Percentiles rank a stretch among this genome's conserved stretches.
These are phyloP conservation scores for Ferdinandea cuprea DNA, from an alignment of 2,888 invertebrate species.

Conservation along the genomic window DNA sequence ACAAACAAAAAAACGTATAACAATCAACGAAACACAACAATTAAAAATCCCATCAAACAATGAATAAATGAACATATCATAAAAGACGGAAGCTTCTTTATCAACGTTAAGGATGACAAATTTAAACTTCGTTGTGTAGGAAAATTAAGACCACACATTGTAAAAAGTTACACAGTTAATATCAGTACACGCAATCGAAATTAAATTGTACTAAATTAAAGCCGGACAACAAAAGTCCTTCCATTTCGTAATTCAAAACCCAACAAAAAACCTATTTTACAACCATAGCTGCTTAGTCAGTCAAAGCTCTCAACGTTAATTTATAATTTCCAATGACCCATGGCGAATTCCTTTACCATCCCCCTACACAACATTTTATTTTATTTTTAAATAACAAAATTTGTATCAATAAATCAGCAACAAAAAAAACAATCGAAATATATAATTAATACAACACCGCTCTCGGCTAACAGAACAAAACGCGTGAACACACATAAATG, in stretches of 20 bases:
- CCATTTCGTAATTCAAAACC: not conserved
- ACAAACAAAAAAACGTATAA: too few relatives aligned
- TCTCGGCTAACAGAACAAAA: not conserved
- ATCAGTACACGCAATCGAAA: not conserved
- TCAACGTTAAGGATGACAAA: too few relatives aligned
- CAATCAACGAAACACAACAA: too few relatives aligned
- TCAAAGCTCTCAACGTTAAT: not conserved
- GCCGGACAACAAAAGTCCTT: not conserved
- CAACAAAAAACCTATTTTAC: not conserved
- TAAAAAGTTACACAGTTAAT: too few relatives aligned
- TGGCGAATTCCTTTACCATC: conserved; percentile 8
- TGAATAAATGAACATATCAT: too few relatives aligned
- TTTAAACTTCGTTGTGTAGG: too few relatives aligned
- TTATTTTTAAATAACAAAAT: too few relatives aligned
- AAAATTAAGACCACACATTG: too few relatives aligned
- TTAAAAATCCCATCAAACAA: too few relatives aligned
- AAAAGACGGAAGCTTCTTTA: too few relatives aligned
- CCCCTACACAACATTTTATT: not conserved
- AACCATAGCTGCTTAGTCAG: not conserved
- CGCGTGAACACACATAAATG: not conserved
- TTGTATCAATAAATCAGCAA: not conserved
- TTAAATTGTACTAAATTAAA: not conserved
- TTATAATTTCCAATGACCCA: conserved; percentile 13
- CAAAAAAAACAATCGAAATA: not conserved
- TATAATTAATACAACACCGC: not conserved